Evolutionary conservation across 2,113 vertebrate species (phyloP), one percentile per base, ranked within the genome.

Genomic region (Poeciliopsis prolifica): DNA sequence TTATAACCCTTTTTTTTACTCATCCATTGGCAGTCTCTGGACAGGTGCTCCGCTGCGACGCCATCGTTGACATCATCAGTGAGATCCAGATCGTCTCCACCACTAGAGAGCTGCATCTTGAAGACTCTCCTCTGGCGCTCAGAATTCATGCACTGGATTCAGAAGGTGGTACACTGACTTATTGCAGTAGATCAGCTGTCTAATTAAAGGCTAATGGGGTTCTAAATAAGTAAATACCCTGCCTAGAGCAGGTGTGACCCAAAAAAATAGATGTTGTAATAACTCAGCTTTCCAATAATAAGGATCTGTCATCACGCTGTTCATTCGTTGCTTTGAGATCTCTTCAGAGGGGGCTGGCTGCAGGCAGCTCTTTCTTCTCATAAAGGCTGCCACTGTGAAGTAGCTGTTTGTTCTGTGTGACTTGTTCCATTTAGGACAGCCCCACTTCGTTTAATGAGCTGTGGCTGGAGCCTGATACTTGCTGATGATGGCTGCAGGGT

Each of bases 101-200:
- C 11, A 99, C 97, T 9, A 95, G 97, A 7, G 98, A 99, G 78
- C 95, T 99, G 0, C 97, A 98, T 78, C 94, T 99, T 5, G 98
- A 99, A 86, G 97, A 99, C 85, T 97, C 97, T 0, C 98, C 98
- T 0, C 92, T 99, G 82, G 94, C 95, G 68, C 94, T 99, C 72
- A 97, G 92, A 90, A 97, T 99, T 80, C 93, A 97, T 31, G 97
- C 98, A 24, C 91, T 97, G 84, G 98, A 99, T 90, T 97, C 97
- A 0, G 98, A 99, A 94, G 98, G 98, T 98, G 82, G 82, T 78
- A n/a, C 8, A 17, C 10, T 15, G 2, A 3, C 26, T 74, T 62
- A 15, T 64, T 5, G 33, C 2, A 51, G 28, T 2, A 64, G 61
- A 29, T 40, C 28, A 1, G 29, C 15, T 26, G 58, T 72, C 17